Evolutionary conservation across 2,888 invertebrate species (phyloP), one percentile per base, ranked within the genome.

Genomic region (Heteromurus nitidus): DNA sequence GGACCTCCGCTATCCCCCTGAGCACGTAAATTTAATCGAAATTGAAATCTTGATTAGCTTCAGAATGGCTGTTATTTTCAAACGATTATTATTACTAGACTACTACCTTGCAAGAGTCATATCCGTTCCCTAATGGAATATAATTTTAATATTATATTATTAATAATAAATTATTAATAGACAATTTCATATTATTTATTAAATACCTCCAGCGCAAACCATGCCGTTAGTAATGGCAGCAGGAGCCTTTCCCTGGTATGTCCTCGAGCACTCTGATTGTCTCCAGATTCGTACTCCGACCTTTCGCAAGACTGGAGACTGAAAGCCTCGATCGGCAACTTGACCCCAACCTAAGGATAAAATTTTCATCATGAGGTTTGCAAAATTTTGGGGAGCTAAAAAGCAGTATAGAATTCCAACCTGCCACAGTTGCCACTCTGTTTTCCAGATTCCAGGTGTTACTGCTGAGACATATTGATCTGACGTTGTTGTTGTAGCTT

Each of bases 191-290:
- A n/a, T n/a, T n/a, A n/a, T n/a, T n/a, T n/a, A n/a, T n/a, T n/a
- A n/a, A n/a, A n/a, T n/a, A 89, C 93, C 92, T 0, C 96, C 96
- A 58, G 96, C 96, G 89, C 96, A 96, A 7, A 96, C 90, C 93
- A 96, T 96, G 88, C 95, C 94, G 13, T 94, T 62, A 1, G 80
- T 70, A 22, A 85, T 84, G 0, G 80, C 82, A 24, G 74, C 82
- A n/a, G 79, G 81, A 2, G 81, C 77, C 70, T 47, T 58, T 3
- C 82, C 80, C 28, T 42, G 16, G 22, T 85, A 85, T 26, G 30
- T 81, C 50, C 26, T 28, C 0, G n/a, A 62, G 47, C 85, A 85
- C 2, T 82, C 73, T 3, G 65, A 24, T 42, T 83, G 75, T 5
- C 42, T 73, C 80, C 81, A 80, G 26, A 84, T 60, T 16, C 58